Base-by-base conservation (phyloP, 1,140 invertebrate genomes). In the Linepithema humile region DNA sequence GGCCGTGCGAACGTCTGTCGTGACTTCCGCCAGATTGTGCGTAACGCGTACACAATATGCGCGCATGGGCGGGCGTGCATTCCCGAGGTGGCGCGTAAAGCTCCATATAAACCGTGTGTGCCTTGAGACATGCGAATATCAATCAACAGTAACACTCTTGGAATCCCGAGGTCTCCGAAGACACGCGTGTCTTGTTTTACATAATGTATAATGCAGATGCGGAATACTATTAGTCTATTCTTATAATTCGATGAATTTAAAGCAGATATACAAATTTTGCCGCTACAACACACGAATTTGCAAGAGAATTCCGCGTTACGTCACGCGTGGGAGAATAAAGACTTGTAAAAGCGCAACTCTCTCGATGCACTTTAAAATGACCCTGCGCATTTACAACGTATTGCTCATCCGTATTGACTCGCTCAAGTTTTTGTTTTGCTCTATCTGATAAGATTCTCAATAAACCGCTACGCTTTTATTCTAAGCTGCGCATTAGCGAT, bases 1-100 rank as follows among this genome's bases (percentile, higher is more conserved):
- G 64, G 57, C 43, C 35, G 77, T 70, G 72, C 35, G 88, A 72
- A 55, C 65, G 59, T 12, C 15, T 15, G 64, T 85, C 88, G 90
- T 91, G 88, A 91, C 85, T 91, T 91, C 90, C 90, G 89, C 29
- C 60, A 35, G 40, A 29, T 59, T 65, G 65, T 70, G 67, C 45
- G 50, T 64, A 72, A 57, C 53, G 32, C 43, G 53, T 57, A 26
- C n/a, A 62, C 3, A 69, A 74, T 75, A 67, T 20, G 50, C 35
- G 50, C 65, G 43, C 43, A 3, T 45, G 10, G 43, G 10, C 43
- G n/a, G n/a, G 43, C 43, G 43, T 45, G 43, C 15, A 45, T 45
- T 45, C 10, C 15, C 12, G 43, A 15, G 43, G 10, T 15, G 43
- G 43, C 15, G 12, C 57, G 38, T 64, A 62, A 84, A 67, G 43